phyloP scores from a whole-genome alignment of 2,113 vertebrate species.

The Daubentonia madagascariensis region DNA sequence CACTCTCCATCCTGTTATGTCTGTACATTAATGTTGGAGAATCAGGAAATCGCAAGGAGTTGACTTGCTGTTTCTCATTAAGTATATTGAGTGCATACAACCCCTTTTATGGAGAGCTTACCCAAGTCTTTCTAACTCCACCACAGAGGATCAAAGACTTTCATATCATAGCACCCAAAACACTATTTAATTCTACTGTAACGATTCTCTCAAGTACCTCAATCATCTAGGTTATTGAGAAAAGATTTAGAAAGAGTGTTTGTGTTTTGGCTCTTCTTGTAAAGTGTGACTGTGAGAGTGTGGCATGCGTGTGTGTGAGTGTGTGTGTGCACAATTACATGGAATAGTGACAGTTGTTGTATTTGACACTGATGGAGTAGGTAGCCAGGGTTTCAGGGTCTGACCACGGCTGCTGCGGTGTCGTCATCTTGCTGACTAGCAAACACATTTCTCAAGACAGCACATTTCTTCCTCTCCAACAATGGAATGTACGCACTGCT shows the following conservation, averaged over 20 bases:
- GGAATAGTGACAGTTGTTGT: not conserved
- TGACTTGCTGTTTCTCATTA: not conserved
- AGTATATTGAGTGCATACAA: not conserved
- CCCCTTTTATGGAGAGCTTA: not conserved
- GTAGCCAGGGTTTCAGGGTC: not conserved
- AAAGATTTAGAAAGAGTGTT: not conserved
- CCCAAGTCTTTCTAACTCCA: not conserved
- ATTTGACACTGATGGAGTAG: not conserved
- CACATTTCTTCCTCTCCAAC: not conserved
- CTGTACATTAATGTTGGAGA: not conserved
- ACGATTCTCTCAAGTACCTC: not conserved
- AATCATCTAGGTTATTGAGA: not conserved
- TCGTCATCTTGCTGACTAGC: not conserved
- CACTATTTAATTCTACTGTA: not conserved
- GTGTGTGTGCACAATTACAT: not conserved
- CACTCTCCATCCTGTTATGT: not conserved
- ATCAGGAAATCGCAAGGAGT: not conserved
- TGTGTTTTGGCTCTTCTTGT: not conserved
- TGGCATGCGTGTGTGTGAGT: rapidly evolving
- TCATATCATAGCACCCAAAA: not conserved
- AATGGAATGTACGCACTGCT: not conserved
- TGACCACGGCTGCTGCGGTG: not conserved
- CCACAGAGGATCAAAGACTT: not conserved
- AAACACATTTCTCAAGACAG: not conserved
- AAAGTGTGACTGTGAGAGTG: not conserved